phyloP scores from a whole-genome alignment of 2,797 vertebrate species.

The Lithobates pipiens region DNA sequence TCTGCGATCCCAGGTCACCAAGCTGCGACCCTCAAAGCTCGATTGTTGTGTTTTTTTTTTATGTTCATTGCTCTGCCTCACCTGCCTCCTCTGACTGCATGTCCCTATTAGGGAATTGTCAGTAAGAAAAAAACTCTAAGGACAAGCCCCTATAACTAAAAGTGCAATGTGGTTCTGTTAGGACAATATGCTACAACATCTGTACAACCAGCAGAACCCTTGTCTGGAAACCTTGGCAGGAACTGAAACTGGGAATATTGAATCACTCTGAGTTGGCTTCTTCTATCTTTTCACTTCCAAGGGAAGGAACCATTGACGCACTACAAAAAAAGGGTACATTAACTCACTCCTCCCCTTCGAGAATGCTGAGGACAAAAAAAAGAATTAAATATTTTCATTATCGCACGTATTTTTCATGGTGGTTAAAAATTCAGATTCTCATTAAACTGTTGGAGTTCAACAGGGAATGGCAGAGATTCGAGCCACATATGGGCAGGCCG shows the following conservation, averaged over 20 bases:
- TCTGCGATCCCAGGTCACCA: too few relatives aligned
- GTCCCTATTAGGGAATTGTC: neutral
- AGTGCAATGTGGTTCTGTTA: neutral
- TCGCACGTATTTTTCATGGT: too few relatives aligned
- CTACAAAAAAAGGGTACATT: neutral
- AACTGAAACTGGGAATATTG: neutral
- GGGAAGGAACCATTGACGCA: neutral
- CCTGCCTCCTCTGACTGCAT: too few relatives aligned
- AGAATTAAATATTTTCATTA: too few relatives aligned
- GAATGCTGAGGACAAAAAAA: neutral
- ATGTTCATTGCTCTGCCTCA: too few relatives aligned
- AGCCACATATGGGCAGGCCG: too few relatives aligned
- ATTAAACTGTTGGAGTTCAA: too few relatives aligned
- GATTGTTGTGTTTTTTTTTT: too few relatives aligned
- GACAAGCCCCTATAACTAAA: slow-evolving; percentile 6
- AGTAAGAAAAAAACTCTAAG: neutral
- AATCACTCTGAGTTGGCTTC: neutral
- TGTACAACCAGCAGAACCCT: slow-evolving; percentile 1
- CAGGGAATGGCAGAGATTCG: too few relatives aligned
- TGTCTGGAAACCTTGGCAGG: slow-evolving; percentile 6
- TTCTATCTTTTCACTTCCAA: neutral
- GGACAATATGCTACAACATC: neutral
- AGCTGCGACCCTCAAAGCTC: too few relatives aligned
- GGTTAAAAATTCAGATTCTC: too few relatives aligned
- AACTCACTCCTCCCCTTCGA: neutral